Evolutionary conservation across 2,888 invertebrate genomes (phyloP).

Genomic region (Heliconius hortense): DNA sequence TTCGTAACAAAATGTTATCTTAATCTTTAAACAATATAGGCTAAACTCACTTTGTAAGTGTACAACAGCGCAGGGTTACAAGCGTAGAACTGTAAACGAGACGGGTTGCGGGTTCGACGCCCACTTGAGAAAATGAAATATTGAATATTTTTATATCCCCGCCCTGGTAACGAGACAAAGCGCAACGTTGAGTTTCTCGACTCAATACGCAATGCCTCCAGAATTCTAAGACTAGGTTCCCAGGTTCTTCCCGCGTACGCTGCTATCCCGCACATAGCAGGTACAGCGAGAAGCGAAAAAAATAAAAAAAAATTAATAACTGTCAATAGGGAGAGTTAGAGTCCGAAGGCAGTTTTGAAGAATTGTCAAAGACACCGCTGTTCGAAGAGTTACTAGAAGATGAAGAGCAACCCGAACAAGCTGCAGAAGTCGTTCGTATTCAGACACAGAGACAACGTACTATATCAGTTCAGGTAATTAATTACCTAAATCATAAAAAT

Average conservation of each 20-base stretch:
- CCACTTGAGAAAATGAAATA: too few relatives aligned
- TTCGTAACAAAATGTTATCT: background rate
- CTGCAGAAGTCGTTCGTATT: slow-evolving; percentile 48
- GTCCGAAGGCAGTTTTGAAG: slow-evolving; percentile 79
- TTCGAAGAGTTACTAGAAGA: slow-evolving; percentile 75
- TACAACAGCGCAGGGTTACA: background rate
- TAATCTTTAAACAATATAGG: background rate
- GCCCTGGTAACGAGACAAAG: too few relatives aligned
- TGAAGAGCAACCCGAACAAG: slow-evolving; percentile 58
- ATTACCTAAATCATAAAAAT: background rate
- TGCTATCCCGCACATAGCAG: too few relatives aligned
- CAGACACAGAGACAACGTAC: slow-evolving; percentile 55
- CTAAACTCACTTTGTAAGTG: background rate
- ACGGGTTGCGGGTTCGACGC: too few relatives aligned
- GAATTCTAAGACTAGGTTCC: background rate
- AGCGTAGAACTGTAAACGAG: too few relatives aligned
- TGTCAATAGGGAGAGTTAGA: slow-evolving; percentile 82
- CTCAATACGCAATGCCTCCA: background rate
- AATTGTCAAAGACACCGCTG: slow-evolving; percentile 78
- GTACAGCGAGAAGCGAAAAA: too few relatives aligned
- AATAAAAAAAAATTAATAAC: background rate
- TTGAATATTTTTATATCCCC: too few relatives aligned
- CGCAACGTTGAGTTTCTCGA: too few relatives aligned
- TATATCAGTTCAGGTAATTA: slow-evolving; percentile 66
- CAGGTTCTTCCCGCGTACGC: too few relatives aligned